Percentiles rank a stretch among this genome's conserved stretches.
These are phyloP conservation scores for Stenchaetothrips biformis DNA, from an alignment of 2,888 invertebrate genomes.

Conservation along the genomic window DNA sequence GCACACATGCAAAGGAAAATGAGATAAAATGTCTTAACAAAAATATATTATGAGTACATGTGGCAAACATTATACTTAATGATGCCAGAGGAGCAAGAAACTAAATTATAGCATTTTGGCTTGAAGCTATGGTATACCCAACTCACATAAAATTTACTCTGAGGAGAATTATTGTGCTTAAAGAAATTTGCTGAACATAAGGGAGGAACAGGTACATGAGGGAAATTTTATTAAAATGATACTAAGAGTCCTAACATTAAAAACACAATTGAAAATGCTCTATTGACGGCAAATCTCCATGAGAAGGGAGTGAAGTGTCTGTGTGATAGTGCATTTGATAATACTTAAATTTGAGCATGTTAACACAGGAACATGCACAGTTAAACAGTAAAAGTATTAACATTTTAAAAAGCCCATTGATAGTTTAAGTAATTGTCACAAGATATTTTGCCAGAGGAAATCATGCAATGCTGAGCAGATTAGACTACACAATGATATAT, in stretches of 20 bases:
- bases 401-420: too few relatives aligned
- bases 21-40: constrained; percentile 21
- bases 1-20: not conserved
- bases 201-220: constrained; percentile 5
- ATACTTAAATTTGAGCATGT: not conserved
- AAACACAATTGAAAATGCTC: not conserved
- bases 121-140: constrained; percentile 21
- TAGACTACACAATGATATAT: not conserved
- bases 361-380: not conserved
- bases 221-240: not conserved
- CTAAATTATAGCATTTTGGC: constrained; percentile 19
- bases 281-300: not conserved
- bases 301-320: not conserved
- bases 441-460: not conserved
- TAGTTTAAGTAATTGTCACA: not conserved
- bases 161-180: not conserved
- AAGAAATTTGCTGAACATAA: not conserved
- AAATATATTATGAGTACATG: constrained; percentile 11
- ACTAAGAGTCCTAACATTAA: not conserved
- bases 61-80: not conserved
- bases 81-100: constrained; percentile 16
- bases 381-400: too few relatives aligned
- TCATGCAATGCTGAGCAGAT: not conserved
- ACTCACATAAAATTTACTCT: constrained; percentile 5
- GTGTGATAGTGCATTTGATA: not conserved